Evolutionary conservation across 2,888 invertebrate genomes (phyloP), one percentile per base, ranked within the genome.

Genomic region (Agonopterix alstromeriana): DNA sequence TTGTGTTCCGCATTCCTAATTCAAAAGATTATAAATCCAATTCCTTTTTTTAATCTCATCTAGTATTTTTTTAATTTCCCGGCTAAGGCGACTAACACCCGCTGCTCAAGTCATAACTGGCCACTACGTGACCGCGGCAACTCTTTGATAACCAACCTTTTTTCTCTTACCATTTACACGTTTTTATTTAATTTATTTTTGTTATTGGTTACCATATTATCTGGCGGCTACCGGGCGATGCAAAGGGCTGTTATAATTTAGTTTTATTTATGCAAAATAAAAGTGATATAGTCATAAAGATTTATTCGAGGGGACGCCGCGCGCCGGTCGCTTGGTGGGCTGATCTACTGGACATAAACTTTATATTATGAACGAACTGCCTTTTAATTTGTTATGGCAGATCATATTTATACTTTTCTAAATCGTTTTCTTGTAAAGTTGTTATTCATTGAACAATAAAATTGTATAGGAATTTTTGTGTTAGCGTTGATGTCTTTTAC

Each of bases 201-300:
- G 76, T 82, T 84, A 79, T 82, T 83, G 80, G 82, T 79, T 77
- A 85, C 82, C 83, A 84, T 82, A 82, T 82, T 76, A 82, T 80
- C 77, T 63, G 79, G 73, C 85, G 84, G 87, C 87, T 88, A 87
- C 87, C 71, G 87, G 82, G 73, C 82, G 78, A 67, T 69, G 69
- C 74, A 82, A 81, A 82, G 82, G 82, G 77, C 72, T 75, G 74
- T 79, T 81, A 80, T 87, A 82, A 87, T 84, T 86, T 80, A 73
- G 78, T 83, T 83, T 86, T 85, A 83, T 87, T 86, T 84, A 87
- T 86, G 87, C 86, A 84, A 87, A 87, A 87, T 84, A 80, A 84
- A 82, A 80, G 71, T 78, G 75, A 77, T 76, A 74, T 69, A 60
- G 65, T 63, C 67, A 64, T 71, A 61, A 73, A 78, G 86, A 87